These are phyloP conservation scores for Ataeniobius toweri DNA, from an alignment of 2,797 vertebrate genomes.

Conservation along the genomic window DNA sequence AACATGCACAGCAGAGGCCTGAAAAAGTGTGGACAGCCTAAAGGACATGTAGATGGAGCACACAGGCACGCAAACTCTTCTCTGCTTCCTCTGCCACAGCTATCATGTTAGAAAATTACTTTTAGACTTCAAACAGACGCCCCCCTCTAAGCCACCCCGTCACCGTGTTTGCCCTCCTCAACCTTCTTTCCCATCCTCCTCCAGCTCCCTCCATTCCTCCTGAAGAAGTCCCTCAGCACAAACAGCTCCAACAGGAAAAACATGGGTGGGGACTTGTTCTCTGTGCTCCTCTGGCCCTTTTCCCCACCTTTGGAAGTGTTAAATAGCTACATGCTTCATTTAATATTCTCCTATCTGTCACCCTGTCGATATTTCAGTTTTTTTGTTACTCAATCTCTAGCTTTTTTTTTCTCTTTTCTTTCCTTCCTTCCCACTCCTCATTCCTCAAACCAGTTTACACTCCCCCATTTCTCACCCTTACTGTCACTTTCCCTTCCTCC, in stretches of 20 bases:
- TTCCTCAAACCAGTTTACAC: slow-evolving; percentile 43
- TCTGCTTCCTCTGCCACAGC: slow-evolving; percentile 42
- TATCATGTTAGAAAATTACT: slow-evolving; percentile 63
- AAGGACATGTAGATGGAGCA: slow-evolving; percentile 40
- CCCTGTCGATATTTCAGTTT: slow-evolving; percentile 38
- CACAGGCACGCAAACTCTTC: slow-evolving; percentile 31
- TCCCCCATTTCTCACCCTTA: slow-evolving; percentile 39
- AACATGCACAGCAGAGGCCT: slow-evolving; percentile 46
- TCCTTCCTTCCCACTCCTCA: slow-evolving; percentile 10
- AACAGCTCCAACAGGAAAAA: slow-evolving; percentile 51
- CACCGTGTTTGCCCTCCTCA: slow-evolving; percentile 53
- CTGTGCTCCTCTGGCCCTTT: slow-evolving; percentile 8
- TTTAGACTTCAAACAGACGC: slow-evolving; percentile 61
- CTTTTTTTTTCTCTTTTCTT: slow-evolving; percentile 15
- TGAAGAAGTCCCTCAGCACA: slow-evolving; percentile 44
- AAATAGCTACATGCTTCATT: slow-evolving; percentile 60
- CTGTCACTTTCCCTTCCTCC: slow-evolving; percentile 50
- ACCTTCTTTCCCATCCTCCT: slow-evolving; percentile 27
- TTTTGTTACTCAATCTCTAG: slow-evolving; percentile 36
- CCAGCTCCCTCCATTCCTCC: slow-evolving; percentile 20
- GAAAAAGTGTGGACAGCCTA: slow-evolving; percentile 30
- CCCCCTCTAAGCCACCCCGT: slow-evolving; percentile 31
- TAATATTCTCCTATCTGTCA: slow-evolving; percentile 53
- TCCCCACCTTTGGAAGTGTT: slow-evolving; percentile 49
- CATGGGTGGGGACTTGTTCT: slow-evolving; percentile 36